Evolutionary conservation across 2,113 vertebrate species (phyloP), one percentile per base, ranked within the genome.

Genomic region (Cyrtonyx montezumae): DNA sequence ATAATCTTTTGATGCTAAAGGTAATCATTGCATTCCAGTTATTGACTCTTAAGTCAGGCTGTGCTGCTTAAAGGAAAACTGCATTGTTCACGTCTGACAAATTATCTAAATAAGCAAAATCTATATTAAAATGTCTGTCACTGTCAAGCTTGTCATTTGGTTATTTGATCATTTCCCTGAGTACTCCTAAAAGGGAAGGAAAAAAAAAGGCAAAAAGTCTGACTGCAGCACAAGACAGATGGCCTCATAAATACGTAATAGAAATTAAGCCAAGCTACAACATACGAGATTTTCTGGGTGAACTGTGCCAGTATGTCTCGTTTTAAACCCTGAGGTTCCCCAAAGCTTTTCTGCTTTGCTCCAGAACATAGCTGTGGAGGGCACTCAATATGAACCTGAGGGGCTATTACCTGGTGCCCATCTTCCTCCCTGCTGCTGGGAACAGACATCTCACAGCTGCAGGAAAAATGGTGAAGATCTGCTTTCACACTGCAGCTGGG

Each of bases 291-390:
- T 84, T 43, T 45, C 34, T 40, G 78, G 55, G 8, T 25, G 45
- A 75, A 1, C 3, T 9, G 43, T 17, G 9, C 22, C 0, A 10
- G 37, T 37, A 5, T 56, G 9, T 46, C 65, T 75, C 0, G 0
- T 9, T 34, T 28, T 55, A 13, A 59, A 19, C 1, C 65, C 73
- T 14, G 4, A 26, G 37, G 30, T 55, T 66, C 76, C 36, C 43
- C 25, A 58, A 66, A 46, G 69, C 73, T 36, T 11, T 0, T 1
- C 32, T 32, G 53, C 53, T 58, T 58, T 0, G 1, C 18, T 8
- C 10, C 19, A 26, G 53, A 17, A 4, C 6, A 8, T 37, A 63
- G 53, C 43, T 90, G 76, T 65, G 2, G 15, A 28, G 43, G 63
- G 45, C n/a, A 37, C 70, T 25, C 0, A 0, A 23, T 25, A 61